Percentiles rank a stretch among this genome's conserved stretches.
Conservation (phyloP, 2,113 vertebrate species). For the Ctenodactylus gundi region DNA sequence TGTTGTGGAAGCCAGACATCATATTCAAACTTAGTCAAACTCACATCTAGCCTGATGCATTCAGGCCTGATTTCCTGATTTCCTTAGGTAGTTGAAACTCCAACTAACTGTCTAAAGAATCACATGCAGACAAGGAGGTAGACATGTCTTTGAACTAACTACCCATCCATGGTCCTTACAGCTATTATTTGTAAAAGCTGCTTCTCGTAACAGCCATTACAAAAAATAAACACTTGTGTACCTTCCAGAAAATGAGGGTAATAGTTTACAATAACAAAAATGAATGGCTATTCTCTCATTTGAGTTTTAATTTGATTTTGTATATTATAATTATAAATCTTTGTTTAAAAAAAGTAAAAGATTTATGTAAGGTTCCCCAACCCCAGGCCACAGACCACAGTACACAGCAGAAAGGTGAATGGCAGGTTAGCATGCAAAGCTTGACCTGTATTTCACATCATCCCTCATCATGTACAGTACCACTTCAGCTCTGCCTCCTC, state of each 20-base stretch:
- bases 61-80: background rate
- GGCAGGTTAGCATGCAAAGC: too few species aligned
- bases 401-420: too few species aligned
- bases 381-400: too few species aligned
- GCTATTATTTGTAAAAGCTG: background rate
- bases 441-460: too few species aligned
- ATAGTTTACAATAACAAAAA: background rate
- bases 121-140: background rate
- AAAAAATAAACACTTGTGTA: background rate
- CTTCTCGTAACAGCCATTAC: background rate
- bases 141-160: background rate
- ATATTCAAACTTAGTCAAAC: too few species aligned
- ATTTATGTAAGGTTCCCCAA: too few species aligned
- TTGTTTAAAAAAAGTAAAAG: too few species aligned
- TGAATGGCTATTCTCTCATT: background rate
- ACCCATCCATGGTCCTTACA: background rate
- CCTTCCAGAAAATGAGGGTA: background rate
- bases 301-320: background rate
- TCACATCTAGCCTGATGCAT: background rate
- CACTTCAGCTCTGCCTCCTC: too few species aligned
- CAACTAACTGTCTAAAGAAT: slow-evolving; percentile 19
- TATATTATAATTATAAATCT: too few species aligned
- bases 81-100: background rate
- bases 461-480: too few species aligned
- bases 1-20: too few species aligned